These are phyloP conservation scores for Saturnia japonica DNA, from an alignment of 2,888 invertebrate species.

Conservation along the genomic window DNA sequence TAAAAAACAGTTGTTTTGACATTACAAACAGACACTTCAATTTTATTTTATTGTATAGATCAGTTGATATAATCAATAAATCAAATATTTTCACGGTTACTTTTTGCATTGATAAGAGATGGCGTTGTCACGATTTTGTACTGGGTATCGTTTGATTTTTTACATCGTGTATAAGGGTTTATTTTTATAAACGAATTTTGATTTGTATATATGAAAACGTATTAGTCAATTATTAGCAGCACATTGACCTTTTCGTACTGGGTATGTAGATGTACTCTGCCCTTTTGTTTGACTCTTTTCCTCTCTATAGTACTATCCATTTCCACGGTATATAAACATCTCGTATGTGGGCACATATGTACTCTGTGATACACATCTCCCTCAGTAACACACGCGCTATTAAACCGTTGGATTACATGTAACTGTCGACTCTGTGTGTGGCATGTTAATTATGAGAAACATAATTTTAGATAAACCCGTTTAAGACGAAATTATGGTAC, in stretches of 20 bases:
- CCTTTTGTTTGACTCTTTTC: background rate
- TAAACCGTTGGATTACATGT: background rate
- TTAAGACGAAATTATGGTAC: background rate
- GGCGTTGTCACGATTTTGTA: too few relatives aligned
- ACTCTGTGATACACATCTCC: background rate
- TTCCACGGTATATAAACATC: background rate
- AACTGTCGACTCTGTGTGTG: slow-evolving; percentile 6
- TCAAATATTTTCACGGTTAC: too few relatives aligned
- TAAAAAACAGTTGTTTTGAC: too few relatives aligned
- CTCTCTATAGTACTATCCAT: background rate
- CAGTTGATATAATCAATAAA: too few relatives aligned
- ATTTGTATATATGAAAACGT: background rate
- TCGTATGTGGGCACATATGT: background rate
- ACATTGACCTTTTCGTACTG: background rate
- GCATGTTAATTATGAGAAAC: slow-evolving; percentile 12
- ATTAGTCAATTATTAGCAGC: background rate
- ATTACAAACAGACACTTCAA: too few relatives aligned
- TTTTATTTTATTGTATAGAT: too few relatives aligned
- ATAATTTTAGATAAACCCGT: background rate
- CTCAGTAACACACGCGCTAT: background rate
- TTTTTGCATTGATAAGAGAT: too few relatives aligned
- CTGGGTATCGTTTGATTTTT: too few relatives aligned
- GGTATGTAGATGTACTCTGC: too few relatives aligned
- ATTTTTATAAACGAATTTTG: too few relatives aligned
- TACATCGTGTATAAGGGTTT: too few relatives aligned